Conservation (phyloP, 1,140 invertebrate genomes). For the Tetramorium simillimum region DNA sequence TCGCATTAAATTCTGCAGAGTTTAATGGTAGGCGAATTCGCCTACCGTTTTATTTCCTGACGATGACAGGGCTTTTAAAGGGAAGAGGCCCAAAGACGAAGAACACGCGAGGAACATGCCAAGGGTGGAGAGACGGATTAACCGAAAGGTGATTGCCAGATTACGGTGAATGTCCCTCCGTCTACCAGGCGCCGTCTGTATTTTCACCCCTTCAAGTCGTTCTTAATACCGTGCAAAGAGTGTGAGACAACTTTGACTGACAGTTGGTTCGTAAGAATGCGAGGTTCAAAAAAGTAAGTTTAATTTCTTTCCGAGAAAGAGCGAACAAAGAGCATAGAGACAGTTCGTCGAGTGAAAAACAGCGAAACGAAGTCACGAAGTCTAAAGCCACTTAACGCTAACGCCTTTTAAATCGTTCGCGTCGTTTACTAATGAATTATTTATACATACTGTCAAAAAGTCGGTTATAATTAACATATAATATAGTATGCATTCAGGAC, state of each 20-base stretch:
- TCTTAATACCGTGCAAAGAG: conserved; percentile 30
- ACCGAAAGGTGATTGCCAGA: conserved; percentile 63
- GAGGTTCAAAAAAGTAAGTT: conserved; percentile 14
- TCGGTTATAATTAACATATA: neutral
- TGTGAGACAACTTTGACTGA: conserved; percentile 38
- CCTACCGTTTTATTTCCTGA: conserved; percentile 3
- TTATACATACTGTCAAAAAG: neutral
- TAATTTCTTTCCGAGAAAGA: conserved; percentile 45
- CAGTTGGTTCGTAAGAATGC: neutral
- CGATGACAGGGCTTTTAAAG: conserved; percentile 3
- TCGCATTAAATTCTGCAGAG: neutral
- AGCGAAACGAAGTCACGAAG: neutral
- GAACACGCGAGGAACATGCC: conserved; percentile 35
- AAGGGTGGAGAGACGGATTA: conserved; percentile 47
- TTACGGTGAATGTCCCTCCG: conserved; percentile 30
- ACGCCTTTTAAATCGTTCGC: neutral
- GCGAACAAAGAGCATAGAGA: conserved; percentile 24
- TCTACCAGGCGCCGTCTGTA: conserved; percentile 62
- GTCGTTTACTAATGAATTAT: conserved; percentile 18
- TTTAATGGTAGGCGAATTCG: neutral
- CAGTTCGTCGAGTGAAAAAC: neutral
- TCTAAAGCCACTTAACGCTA: neutral
- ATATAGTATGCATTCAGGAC: neutral
- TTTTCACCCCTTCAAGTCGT: conserved; percentile 49
- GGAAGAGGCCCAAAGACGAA: conserved; percentile 19